Conservation (phyloP, 2,113 vertebrate genomes). For the Caretta caretta region DNA sequence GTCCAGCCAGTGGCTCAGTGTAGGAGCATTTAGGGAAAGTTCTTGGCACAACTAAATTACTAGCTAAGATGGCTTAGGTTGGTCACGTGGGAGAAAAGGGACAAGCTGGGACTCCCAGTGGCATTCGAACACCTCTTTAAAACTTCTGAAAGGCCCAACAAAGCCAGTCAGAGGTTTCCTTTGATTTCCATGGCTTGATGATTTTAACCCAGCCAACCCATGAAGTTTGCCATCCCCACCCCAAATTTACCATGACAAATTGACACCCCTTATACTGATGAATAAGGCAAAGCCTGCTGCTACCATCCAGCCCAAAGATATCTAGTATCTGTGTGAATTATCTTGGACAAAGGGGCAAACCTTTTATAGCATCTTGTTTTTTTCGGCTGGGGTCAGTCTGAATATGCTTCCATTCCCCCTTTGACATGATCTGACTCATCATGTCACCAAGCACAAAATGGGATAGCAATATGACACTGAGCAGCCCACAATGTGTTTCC, state of each 20-base stretch:
- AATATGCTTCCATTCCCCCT: not conserved
- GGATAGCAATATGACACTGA: not conserved
- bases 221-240: not conserved
- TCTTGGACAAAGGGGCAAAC: not conserved
- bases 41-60: not conserved
- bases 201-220: not conserved
- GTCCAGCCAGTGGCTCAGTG: not conserved
- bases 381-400: not conserved
- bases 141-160: not conserved
- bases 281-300: not conserved
- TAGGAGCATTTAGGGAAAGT: not conserved
- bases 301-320: not conserved
- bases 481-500: fast-evolving
- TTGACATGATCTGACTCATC: not conserved
- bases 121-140: not conserved
- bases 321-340: not conserved
- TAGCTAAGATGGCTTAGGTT: not conserved
- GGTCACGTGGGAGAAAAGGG: not conserved
- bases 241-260: not conserved
- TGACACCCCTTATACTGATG: not conserved
- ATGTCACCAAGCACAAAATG: not conserved
- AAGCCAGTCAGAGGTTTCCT: not conserved
- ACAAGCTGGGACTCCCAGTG: too few relatives aligned
- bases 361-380: not conserved
- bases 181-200: too few relatives aligned